These are phyloP conservation scores for Lasius fuliginosus DNA, from an alignment of 2,888 invertebrate species.

Conservation along the genomic window DNA sequence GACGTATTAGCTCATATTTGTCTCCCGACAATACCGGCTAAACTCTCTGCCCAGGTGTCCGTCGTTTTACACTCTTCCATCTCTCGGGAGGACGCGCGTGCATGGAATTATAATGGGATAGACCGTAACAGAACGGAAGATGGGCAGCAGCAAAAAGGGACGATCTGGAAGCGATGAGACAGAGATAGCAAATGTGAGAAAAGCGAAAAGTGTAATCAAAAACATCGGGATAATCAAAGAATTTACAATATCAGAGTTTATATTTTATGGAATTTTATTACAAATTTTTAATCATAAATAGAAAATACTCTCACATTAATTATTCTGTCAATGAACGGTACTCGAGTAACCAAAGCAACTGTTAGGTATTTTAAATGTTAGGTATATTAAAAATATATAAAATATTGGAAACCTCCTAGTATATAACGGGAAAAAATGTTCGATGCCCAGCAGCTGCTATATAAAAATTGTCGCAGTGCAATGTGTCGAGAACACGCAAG, in stretches of 20 bases:
- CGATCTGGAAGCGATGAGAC: constrained; percentile 60
- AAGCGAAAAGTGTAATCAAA: neutral
- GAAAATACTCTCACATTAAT: neutral
- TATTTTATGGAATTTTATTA: neutral
- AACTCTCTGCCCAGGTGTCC: constrained; percentile 83
- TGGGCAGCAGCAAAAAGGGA: constrained; percentile 53
- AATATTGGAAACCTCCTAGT: too few species aligned
- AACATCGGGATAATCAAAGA: neutral
- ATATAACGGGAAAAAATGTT: too few species aligned
- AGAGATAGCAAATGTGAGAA: constrained; percentile 1
- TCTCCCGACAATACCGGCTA: constrained; percentile 83
- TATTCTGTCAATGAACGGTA: too few species aligned
- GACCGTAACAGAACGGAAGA: constrained; percentile 72
- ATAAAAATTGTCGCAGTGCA: too few species aligned
- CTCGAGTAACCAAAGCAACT: too few species aligned
- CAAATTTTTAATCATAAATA: neutral
- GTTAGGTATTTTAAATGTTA: too few species aligned
- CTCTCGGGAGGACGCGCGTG: constrained; percentile 75
- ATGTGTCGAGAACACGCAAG: too few species aligned
- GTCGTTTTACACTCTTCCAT: constrained; percentile 82
- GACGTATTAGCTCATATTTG: constrained; percentile 85
- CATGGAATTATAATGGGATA: constrained; percentile 78
- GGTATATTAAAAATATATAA: too few species aligned
- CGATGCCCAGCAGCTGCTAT: too few species aligned
- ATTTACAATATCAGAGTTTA: neutral